Percentiles rank a stretch among this genome's conserved stretches.
Conservation (phyloP, 2,888 invertebrate species). For the Phalera bucephala region DNA sequence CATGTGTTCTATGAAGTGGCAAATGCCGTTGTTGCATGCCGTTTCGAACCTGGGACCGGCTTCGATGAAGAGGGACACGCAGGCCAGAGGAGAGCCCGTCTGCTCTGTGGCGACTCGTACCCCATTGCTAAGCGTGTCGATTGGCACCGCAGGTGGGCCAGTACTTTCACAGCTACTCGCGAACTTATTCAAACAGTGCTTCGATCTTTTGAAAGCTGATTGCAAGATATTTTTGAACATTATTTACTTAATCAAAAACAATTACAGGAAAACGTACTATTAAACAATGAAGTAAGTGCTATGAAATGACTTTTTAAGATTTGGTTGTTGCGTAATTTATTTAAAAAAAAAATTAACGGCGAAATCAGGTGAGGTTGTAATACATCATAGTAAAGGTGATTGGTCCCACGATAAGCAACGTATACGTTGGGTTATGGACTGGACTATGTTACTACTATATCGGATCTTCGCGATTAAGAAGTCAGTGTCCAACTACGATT, state of each 20-base stretch:
- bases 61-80: conserved; percentile 48
- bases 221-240: background rate
- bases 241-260: background rate
- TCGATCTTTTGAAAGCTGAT: background rate
- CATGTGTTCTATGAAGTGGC: conserved; percentile 65
- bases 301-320: too few relatives aligned
- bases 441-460: too few relatives aligned
- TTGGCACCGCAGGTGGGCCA: conserved; percentile 9
- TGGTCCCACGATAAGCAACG: too few relatives aligned
- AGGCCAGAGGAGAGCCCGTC: conserved; percentile 37
- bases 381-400: too few relatives aligned
- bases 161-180: background rate
- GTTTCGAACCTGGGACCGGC: conserved; percentile 62
- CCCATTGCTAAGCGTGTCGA: conserved; percentile 48
- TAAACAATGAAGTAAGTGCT: too few relatives aligned
- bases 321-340: too few relatives aligned
- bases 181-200: background rate
- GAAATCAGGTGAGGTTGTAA: too few relatives aligned
- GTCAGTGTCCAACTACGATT: too few relatives aligned
- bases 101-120: conserved; percentile 53
- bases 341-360: too few relatives aligned
- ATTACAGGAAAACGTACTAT: too few relatives aligned
- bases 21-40: conserved; percentile 51
- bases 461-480: too few relatives aligned
- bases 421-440: too few relatives aligned